Evolutionary conservation across 2,888 invertebrate genomes (phyloP).

Genomic region (Andrena marginata): DNA sequence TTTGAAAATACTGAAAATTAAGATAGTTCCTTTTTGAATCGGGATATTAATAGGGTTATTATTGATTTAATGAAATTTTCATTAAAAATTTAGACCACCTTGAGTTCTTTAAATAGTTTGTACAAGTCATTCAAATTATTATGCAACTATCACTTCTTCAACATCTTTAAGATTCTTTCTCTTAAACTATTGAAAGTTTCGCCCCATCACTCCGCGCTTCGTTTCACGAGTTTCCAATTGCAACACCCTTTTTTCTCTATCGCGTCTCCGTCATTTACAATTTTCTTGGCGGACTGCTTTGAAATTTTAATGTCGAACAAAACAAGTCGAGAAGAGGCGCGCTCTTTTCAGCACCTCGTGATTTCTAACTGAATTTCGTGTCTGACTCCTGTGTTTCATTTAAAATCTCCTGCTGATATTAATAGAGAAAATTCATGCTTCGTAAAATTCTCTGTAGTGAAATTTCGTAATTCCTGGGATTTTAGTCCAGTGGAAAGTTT

Average conservation of each 20-base stretch:
- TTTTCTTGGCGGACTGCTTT: slow-evolving; percentile 24
- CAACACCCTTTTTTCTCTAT: slow-evolving; percentile 37
- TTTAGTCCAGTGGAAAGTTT: neutral
- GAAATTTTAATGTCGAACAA: slow-evolving; percentile 50
- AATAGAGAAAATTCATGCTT: slow-evolving; percentile 2
- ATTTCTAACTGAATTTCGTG: slow-evolving; percentile 1
- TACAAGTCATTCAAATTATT: too few species aligned
- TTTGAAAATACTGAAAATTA: too few species aligned
- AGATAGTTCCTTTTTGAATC: too few species aligned
- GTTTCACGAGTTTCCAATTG: slow-evolving; percentile 53
- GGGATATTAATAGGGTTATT: too few species aligned
- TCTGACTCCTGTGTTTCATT: neutral
- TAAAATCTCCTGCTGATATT: slow-evolving; percentile 2
- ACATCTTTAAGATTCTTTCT: too few species aligned
- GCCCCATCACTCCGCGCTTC: slow-evolving; percentile 6
- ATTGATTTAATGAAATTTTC: too few species aligned
- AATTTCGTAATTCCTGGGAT: slow-evolving; percentile 11
- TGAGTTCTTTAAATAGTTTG: too few species aligned
- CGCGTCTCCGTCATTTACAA: slow-evolving; percentile 3
- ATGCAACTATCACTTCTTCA: too few species aligned
- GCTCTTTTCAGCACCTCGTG: neutral
- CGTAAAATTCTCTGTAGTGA: neutral
- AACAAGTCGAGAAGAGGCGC: neutral
- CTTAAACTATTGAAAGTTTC: too few species aligned
- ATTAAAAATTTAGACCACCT: too few species aligned